Base-by-base conservation (phyloP, 2,113 vertebrate species). In the Nanorana parkeri region DNA sequence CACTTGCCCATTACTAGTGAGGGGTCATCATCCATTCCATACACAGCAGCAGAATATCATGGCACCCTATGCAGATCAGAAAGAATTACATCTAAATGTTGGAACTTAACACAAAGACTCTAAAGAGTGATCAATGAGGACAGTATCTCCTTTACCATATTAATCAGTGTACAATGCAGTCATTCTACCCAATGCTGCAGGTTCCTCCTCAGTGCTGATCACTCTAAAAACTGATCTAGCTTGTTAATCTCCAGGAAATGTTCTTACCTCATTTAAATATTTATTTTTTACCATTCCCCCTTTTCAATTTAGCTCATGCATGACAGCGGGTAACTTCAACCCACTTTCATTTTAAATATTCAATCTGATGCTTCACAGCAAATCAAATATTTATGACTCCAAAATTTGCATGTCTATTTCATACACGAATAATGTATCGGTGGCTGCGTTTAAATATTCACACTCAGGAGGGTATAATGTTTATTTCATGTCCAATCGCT, bases 371-470 rank as follows among this genome's bases (percentile, higher is more conserved):
- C 60, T 60, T 81, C 58, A 73, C 54, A 73, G 79, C 26, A 24
- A 81, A 63, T 81, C 16, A 63, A 81, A 81, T 36, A 81, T 81
- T 81, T 73, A 81, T 73, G 68, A 65, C 68, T 29, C 24, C 60
- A 52, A 36, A 81, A 81, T 81, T 65, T 73, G 68, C 68, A 81
- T 81, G 68, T 73, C 79, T 81, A 41, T 32, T 74, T 23, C 79
- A 65, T 81, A 73, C 68, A 65, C 63, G 20, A 73, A 73, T 64
- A 65, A 81, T 64, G 47, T 65, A 65, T 81, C 55, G 26, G 68
- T 52, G 13, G 58, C 77, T 81, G 56, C 52, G 21, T 77, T 86
- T 80, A 85, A 84, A 87, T 54, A 75, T 58, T 84, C 81, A 85
- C 61, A 84, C 54, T 86, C 86, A 71, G 85, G 60, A 86, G 79